phyloP scores from a whole-genome alignment of 2,888 invertebrate genomes.

The Conus canariensis region DNA sequence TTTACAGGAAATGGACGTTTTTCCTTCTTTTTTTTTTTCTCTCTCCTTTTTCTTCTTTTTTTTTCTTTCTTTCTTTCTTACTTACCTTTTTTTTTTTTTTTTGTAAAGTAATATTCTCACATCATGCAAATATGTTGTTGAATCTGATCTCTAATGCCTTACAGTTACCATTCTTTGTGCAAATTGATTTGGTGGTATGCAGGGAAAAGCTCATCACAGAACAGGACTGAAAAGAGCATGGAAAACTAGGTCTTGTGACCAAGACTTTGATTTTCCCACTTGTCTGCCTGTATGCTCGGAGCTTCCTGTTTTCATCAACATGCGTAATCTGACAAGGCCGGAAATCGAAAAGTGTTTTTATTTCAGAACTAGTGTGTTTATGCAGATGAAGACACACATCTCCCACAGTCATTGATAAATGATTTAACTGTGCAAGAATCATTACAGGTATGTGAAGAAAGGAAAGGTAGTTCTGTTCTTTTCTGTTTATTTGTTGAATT shows the following conservation, averaged over 20 bases:
- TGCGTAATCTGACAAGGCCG: background rate
- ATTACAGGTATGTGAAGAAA: too few species aligned
- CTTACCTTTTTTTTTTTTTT: too few species aligned
- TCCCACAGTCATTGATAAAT: too few species aligned
- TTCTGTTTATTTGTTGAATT: too few species aligned
- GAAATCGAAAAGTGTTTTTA: too few species aligned
- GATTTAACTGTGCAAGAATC: too few species aligned
- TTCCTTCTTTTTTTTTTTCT: too few species aligned
- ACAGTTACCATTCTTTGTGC: background rate
- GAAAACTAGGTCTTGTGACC: background rate
- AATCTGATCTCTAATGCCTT: background rate
- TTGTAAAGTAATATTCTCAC: too few species aligned
- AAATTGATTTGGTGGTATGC: background rate
- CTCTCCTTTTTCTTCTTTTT: background rate
- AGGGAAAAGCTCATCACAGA: background rate
- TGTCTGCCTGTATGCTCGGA: background rate
- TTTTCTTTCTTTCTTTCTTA: background rate
- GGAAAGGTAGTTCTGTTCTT: too few species aligned
- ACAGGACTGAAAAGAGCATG: background rate
- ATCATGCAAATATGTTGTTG: background rate
- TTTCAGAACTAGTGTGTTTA: too few species aligned
- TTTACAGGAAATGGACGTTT: too few species aligned
- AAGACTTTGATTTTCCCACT: background rate
- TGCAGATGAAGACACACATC: too few species aligned
- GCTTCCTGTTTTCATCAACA: background rate